Evolutionary conservation across 2,797 vertebrate genomes (phyloP), one percentile per base, ranked within the genome.

Genomic region (Sebastes nivosus): DNA sequence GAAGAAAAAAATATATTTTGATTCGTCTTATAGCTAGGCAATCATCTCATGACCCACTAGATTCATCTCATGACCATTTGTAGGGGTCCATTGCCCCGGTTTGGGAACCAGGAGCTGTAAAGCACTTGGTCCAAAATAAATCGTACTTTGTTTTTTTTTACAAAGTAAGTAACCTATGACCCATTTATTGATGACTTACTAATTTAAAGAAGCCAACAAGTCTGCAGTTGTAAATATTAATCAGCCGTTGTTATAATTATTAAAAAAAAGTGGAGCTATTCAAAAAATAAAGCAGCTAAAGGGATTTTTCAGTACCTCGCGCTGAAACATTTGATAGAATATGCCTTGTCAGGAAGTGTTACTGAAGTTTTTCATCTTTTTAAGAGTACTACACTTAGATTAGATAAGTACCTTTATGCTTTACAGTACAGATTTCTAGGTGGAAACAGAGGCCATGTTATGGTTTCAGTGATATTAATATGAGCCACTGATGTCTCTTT

Each of bases 401-500:
- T 52, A 57, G 10, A 50, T 64, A 30, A 54, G 11, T 57, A 8
- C 4, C 24, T n/a, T 34, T 30, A 61, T 5, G 3, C 1, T 38
- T 18, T n/a, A 5, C 9, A 34, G 20, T 58, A 25, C 7, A 20
- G 6, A 29, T 8, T 42, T 70, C 20, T 6, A 4, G 20, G 29
- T 34, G 52, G 12, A 36, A 71, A 8, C 22, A 14, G 22, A 25
- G 18, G 6, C 25, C 30, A 20, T 8, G 18, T 74, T 16, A n/a
- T 65, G 4, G 24, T 65, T 64, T 69, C 6, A 42, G 2, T 64
- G 11, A 52, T 75, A 20, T n/a, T 79, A 5, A 75, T 34, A 25
- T 58, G 18, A 82, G 34, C 84, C n/a, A 70, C 11, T 76, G 46
- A 52, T 70, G 8, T 90, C 10, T 91, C 77, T 90, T 93, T 92